phyloP scores from a whole-genome alignment of 2,888 invertebrate species.

The Micoletzkya japonica region DNA sequence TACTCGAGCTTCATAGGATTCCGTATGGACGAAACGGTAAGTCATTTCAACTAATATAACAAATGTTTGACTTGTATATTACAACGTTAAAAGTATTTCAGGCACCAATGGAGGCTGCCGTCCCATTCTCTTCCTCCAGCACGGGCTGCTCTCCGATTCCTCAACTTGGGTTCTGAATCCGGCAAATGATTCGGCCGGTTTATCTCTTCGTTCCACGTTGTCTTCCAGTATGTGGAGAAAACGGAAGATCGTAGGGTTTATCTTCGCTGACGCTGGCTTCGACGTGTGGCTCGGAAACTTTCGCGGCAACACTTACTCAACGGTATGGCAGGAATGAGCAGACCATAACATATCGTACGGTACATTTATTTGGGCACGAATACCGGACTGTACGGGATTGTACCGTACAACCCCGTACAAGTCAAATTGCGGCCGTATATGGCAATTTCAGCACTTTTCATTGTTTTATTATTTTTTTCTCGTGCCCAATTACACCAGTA shows the following conservation, averaged over 20 bases:
- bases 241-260: constrained; percentile 44
- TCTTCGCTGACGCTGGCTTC: constrained; percentile 65
- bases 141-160: constrained; percentile 72
- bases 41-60: background rate
- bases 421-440: too few relatives aligned
- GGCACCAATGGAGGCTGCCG: background rate
- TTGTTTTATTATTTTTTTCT: too few relatives aligned
- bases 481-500: too few relatives aligned
- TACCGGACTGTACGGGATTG: too few relatives aligned
- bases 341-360: background rate
- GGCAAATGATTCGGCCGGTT: constrained; percentile 35
- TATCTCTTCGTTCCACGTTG: background rate
- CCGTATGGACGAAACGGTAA: background rate
- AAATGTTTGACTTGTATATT: background rate
- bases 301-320: constrained; percentile 79
- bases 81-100: background rate
- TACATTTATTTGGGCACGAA: too few relatives aligned
- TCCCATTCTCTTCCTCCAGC: constrained; percentile 73
- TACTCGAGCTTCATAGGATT: constrained; percentile 7
- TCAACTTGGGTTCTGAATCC: constrained; percentile 48
- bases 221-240: background rate
- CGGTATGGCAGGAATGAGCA: constrained; percentile 38
- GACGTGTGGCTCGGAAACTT: too few relatives aligned
- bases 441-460: too few relatives aligned
- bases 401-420: too few relatives aligned